Evolutionary conservation across 2,888 invertebrate species (phyloP).

Genomic region (Frankliniella fusca): DNA sequence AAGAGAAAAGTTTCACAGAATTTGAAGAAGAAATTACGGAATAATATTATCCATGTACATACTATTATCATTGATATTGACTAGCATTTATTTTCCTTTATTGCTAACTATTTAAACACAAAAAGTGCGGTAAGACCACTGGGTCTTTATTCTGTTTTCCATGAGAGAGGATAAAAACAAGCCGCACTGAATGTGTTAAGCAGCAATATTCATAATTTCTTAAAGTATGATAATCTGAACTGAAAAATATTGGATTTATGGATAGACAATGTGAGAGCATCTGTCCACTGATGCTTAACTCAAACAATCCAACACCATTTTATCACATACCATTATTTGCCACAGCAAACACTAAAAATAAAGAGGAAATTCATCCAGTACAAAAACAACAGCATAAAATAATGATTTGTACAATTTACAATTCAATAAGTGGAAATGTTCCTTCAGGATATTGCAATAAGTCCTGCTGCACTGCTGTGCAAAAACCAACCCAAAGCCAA

Average conservation of each 20-base stretch:
- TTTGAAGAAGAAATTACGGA: background rate
- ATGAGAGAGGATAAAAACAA: too few species aligned
- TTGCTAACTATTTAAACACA: background rate
- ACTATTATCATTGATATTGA: background rate
- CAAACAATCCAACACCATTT: conserved; percentile 11
- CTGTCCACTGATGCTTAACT: background rate
- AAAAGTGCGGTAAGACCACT: too few species aligned
- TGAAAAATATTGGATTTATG: background rate
- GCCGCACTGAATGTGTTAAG: background rate
- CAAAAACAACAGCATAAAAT: background rate
- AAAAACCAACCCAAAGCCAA: background rate
- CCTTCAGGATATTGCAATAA: too few species aligned
- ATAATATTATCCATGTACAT: background rate
- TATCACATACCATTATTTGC: conserved; percentile 13
- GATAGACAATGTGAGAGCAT: background rate
- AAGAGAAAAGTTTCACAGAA: background rate
- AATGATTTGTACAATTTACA: conserved; percentile 1
- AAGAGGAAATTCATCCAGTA: background rate
- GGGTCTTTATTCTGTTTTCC: too few species aligned
- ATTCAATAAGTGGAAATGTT: background rate
- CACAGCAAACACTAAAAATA: background rate
- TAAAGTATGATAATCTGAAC: background rate
- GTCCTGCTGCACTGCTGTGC: too few species aligned
- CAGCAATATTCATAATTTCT: background rate
- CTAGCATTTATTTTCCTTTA: conserved; percentile 11